Evolutionary conservation across 2,797 vertebrate species (phyloP).

Genomic region (Mus spretus): DNA sequence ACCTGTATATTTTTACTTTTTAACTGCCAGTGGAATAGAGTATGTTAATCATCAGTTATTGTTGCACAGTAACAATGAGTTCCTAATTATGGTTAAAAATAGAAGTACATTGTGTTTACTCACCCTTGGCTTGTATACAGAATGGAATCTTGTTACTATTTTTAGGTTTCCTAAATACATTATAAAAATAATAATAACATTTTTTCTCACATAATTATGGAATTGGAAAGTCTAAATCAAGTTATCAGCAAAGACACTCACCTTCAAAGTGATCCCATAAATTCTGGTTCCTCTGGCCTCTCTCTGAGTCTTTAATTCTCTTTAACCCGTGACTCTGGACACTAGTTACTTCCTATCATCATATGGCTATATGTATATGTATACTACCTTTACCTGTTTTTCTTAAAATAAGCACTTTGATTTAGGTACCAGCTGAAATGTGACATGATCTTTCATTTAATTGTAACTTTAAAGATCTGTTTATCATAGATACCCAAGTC

Average conservation of each 20-base stretch:
- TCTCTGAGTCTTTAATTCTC: not conserved
- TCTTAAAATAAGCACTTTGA: not conserved
- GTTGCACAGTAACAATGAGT: not conserved
- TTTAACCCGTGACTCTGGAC: not conserved
- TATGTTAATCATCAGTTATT: not conserved
- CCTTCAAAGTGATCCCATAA: not conserved
- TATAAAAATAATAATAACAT: not conserved
- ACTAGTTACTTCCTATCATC: not conserved
- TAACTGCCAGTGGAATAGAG: not conserved
- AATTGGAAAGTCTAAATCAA: not conserved
- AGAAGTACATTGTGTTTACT: not conserved
- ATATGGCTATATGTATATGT: not conserved
- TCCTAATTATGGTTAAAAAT: not conserved
- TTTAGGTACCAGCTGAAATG: not conserved
- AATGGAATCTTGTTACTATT: not conserved
- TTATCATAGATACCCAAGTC: not conserved
- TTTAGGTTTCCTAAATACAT: not conserved
- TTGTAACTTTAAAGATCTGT: not conserved
- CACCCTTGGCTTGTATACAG: not conserved
- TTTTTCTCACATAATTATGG: not conserved
- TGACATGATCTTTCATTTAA: not conserved
- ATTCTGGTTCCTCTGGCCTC: not conserved
- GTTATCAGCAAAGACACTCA: too few relatives aligned
- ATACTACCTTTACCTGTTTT: not conserved
- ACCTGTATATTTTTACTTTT: not conserved